Base-by-base conservation (phyloP, 2,888 invertebrate genomes). In the Endotricha flammealis region DNA sequence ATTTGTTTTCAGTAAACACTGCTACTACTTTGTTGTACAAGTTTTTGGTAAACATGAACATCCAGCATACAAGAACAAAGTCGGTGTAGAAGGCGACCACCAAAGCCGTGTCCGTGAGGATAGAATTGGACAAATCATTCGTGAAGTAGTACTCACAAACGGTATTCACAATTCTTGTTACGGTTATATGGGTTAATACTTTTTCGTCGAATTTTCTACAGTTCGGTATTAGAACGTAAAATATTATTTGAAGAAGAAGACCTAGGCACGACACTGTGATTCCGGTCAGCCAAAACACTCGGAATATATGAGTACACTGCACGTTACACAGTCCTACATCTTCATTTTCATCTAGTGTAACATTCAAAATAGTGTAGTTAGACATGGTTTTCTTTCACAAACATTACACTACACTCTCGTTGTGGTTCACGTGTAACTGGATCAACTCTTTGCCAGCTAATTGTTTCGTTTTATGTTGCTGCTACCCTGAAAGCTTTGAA, bases 41-140 rank as follows among this genome's bases (percentile, higher is more conserved):
- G 34, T 76, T 71, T 41, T 71, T 76, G 0, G 75, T 70, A 38
- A 74, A 80, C 1, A 77, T 39, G 23, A 73, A 73, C 76, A 77
- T 81, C 62, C 76, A 71, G 8, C 58, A 54, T 0, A 78, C 42
- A 0, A 80, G 34, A 0, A 62, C 66, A 0, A 63, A 54, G 22
- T 82, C 81, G 0, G 64, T 65, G 20, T 71, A 69, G 2, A 65
- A 23, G 38, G 73, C 77, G 0, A 62, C 10, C 0, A 57, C 44
- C 11, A 50, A 66, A 0, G 53, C 27, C 0, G 54, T 8, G 11
- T 55, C 43, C 4, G 47, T 42, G 1, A 47, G 12, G 0, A 45
- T 14, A 4, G 25, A 23, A 13, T 30, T 16, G 9, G 8, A 24
- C 1, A 9, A 1, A 1, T 13, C 16, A 3, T 49, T 48, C 0